These are phyloP conservation scores for Leptinotarsa haldemani DNA, from an alignment of 2,888 invertebrate species.

Conservation along the genomic window DNA sequence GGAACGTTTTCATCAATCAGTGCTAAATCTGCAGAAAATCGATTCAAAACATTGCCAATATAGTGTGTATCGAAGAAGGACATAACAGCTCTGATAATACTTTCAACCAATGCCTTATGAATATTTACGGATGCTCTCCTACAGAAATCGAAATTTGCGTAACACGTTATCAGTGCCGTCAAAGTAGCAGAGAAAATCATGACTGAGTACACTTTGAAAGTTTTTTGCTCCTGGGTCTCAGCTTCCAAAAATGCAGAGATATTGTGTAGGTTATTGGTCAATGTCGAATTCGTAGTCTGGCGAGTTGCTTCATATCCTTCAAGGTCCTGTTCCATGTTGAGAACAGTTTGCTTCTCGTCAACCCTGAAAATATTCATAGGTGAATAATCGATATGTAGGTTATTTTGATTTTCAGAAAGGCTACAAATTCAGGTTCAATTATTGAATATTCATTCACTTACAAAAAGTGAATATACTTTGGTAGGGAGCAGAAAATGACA, in stretches of 20 bases:
- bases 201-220: slow-evolving; percentile 37
- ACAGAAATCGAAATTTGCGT: slow-evolving; percentile 81
- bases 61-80: slow-evolving; percentile 57
- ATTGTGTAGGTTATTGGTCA: not conserved
- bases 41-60: slow-evolving; percentile 57
- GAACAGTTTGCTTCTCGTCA: slow-evolving; percentile 46
- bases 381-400: not conserved
- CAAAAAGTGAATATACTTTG: no score
- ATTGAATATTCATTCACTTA: no score
- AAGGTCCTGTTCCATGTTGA: slow-evolving; percentile 25
- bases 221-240: slow-evolving; percentile 12
- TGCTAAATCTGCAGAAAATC: slow-evolving; percentile 57
- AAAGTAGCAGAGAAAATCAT: slow-evolving; percentile 37
- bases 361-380: slow-evolving; percentile 43
- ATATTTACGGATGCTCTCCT: slow-evolving; percentile 71
- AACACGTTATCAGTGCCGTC: slow-evolving; percentile 42
- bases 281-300: slow-evolving; percentile 27
- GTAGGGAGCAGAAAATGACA: no score
- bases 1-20: slow-evolving; percentile 56
- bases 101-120: slow-evolving; percentile 53
- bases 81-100: slow-evolving; percentile 55
- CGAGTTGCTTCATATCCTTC: not conserved
- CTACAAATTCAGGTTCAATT: no score
- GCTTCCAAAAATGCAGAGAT: slow-evolving; percentile 19
- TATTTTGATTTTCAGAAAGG: no score